A percentile compares a stretch with the other conserved stretches of the same genome.
phyloP scores from a whole-genome alignment of 2,797 vertebrate species.

The Poecilia picta region DNA sequence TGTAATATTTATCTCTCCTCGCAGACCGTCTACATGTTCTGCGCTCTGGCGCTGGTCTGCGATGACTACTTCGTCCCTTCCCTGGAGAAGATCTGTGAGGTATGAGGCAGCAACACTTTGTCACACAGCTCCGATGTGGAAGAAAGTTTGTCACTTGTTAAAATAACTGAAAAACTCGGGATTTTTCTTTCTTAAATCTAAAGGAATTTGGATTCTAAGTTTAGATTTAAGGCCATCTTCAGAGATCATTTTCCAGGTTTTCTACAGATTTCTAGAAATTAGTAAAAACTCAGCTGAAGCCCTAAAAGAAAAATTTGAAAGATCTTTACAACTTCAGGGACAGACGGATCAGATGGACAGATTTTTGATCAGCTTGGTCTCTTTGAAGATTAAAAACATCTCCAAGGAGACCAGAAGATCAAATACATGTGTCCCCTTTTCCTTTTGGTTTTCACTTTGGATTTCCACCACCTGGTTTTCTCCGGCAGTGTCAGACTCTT shows the following conservation, averaged over 20 bases:
- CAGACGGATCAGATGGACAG: not conserved
- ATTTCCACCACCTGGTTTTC: not conserved
- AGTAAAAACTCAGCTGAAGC: not conserved
- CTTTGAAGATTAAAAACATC: not conserved
- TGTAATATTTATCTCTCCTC: slow-evolving; percentile 27
- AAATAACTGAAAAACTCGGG: not conserved
- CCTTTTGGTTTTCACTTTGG: not conserved
- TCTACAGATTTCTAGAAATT: not conserved
- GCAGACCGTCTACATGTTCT: slow-evolving; percentile 96
- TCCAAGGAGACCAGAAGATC: not conserved
- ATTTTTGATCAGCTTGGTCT: not conserved
- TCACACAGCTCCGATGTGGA: not conserved
- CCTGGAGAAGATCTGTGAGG: slow-evolving; percentile 93
- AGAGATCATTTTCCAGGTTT: not conserved
- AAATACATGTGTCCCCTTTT: not conserved
- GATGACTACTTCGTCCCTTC: slow-evolving; percentile 97
- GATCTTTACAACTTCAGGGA: not conserved
- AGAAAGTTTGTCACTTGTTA: not conserved
- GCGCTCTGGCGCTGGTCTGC: slow-evolving; percentile 91
- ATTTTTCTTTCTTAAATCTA: not conserved
- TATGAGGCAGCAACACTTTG: slow-evolving; percentile 59
- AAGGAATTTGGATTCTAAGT: not conserved
- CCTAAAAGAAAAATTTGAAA: not conserved
- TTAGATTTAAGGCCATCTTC: not conserved
- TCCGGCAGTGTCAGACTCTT: not conserved